Percentiles rank a stretch among this genome's conserved stretches.
phyloP scores from a whole-genome alignment of 64 coral and sea anemone genomes.

The Montipora cactus region DNA sequence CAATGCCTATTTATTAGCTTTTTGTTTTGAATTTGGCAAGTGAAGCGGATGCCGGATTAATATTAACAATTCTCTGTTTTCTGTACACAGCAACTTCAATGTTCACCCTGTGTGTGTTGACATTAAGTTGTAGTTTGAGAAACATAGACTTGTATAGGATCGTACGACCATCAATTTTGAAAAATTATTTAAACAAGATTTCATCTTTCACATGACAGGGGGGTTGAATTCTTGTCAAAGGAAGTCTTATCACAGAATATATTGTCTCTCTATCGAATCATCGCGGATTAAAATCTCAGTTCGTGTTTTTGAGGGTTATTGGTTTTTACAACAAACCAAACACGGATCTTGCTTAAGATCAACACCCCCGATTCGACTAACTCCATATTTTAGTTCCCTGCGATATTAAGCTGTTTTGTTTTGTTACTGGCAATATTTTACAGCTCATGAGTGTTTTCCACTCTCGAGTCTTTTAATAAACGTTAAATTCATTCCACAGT shows the following conservation, averaged over 20 bases:
- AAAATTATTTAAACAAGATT: not conserved
- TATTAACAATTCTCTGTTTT: not conserved
- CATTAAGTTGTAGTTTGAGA: not conserved
- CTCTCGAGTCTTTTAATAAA: not conserved
- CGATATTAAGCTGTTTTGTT: not conserved
- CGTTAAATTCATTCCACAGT: not conserved
- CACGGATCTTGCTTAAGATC: not conserved
- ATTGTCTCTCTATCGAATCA: no score
- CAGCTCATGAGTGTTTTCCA: no score
- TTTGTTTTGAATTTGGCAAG: conserved; percentile 18
- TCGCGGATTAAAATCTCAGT: not conserved
- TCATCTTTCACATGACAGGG: not conserved
- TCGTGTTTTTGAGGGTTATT: not conserved
- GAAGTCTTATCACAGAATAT: not conserved
- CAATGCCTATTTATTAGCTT: conserved; percentile 11
- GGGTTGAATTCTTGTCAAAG: not conserved
- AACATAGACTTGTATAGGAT: not conserved
- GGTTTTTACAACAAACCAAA: not conserved
- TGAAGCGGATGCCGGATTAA: not conserved
- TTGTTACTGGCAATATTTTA: no score
- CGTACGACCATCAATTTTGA: not conserved
- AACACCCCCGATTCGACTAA: not conserved
- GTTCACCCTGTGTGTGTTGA: not conserved
- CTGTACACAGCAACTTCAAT: not conserved
- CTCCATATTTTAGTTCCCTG: not conserved